phyloP scores from a whole-genome alignment of 2,888 invertebrate species.

The Pseudococcus longispinus region DNA sequence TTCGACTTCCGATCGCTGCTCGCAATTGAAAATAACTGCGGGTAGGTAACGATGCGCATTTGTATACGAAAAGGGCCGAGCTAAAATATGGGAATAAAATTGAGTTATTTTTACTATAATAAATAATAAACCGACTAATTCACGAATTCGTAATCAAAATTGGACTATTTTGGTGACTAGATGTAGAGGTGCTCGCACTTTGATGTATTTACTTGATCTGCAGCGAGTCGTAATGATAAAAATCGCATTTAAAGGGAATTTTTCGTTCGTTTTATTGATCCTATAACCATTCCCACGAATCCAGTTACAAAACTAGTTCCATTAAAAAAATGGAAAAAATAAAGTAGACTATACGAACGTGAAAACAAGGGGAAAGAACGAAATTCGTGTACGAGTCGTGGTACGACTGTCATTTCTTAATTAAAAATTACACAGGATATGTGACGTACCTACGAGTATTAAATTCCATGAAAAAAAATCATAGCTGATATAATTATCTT shows the following conservation, averaged over 20 bases:
- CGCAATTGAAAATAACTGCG: conserved; percentile 2
- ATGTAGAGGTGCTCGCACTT: not conserved
- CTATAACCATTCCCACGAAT: not conserved
- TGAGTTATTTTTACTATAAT: not conserved
- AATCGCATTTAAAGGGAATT: not conserved
- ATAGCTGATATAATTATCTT: not conserved
- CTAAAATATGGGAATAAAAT: not conserved
- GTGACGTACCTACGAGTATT: not conserved
- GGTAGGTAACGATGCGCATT: not conserved
- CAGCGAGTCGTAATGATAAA: not conserved
- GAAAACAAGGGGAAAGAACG: not conserved
- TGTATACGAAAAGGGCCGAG: not conserved
- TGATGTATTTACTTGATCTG: not conserved
- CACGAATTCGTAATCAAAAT: conserved; percentile 15
- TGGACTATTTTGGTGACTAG: not conserved
- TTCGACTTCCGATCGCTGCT: not conserved
- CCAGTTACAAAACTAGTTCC: conserved; percentile 35
- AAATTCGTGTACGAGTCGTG: not conserved
- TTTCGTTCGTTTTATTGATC: not conserved
- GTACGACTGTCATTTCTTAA: not conserved
- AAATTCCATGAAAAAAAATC: not conserved
- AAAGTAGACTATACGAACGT: not conserved
- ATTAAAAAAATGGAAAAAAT: conserved; percentile 10
- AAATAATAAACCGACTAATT: not conserved
- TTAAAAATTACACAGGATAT: not conserved